Base-by-base conservation (phyloP, 2,113 vertebrate genomes). In the Phyllopteryx taeniolatus region DNA sequence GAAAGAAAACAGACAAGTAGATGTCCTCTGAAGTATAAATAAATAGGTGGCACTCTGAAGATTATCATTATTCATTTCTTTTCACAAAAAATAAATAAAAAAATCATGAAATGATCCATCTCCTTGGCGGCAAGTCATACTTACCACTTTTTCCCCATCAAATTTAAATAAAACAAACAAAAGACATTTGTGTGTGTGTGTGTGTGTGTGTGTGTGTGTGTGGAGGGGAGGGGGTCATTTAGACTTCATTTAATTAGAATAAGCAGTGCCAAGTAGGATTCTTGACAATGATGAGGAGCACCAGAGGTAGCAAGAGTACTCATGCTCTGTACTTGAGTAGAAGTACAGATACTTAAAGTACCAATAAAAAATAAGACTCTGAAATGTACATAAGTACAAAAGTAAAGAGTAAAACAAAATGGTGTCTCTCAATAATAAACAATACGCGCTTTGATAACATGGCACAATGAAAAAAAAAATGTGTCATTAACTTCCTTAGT, bases 231-330 rank as follows among this genome's bases (percentile, higher is more conserved):
- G 86, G 81, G 78, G 85, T 88, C 72, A 86, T 90, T 91, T 87
- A 87, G 82, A 63, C 80, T 85, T 68, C 79, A 79, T 89, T 89
- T 91, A 86, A 89, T 89, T 90, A 82, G 82, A 79, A 79, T 83
- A 91, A 91, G 88, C 68, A n/a, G 59, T 79, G 72, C 85, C 81
- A 87, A 88, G 89, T 76, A 74, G 85, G 83, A 78, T 83, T 84
- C 79, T 56, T 68, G 71, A 83, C 70, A 84, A 86, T 75, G 76
- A 82, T 71, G 75, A 81, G 68, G 81, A 74, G 74, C 72, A 70
- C 72, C 12, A 27, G 22, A 31, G 56, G 56, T 31, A 4, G 1
- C 22, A 57, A 57, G 27, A 57, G 22, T 57, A 57, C 54, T 22
- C n/a, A 56, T 3, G 11, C 53, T 22, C 15, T 19, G 49, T 53